Evolutionary conservation across 2,113 vertebrate species (phyloP).

Genomic region (Alectura lathami): DNA sequence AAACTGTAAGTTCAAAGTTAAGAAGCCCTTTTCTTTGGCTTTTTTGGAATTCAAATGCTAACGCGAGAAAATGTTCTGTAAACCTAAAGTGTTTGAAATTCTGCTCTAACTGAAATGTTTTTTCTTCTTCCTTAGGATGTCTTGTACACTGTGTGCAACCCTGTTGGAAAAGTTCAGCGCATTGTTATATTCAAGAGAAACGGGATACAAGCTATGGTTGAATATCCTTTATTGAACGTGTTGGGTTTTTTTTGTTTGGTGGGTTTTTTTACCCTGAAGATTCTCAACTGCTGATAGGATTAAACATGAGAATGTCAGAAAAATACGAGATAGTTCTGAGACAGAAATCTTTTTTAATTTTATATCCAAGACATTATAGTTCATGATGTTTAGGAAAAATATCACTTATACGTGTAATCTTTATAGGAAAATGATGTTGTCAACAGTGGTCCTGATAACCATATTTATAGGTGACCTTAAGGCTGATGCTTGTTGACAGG

Average conservation of each 20-base stretch:
- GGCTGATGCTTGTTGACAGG: background rate
- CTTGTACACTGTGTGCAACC: constrained; percentile 92
- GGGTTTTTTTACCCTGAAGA: background rate
- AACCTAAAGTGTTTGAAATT: background rate
- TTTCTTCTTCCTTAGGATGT: constrained; percentile 82
- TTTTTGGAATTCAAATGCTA: background rate
- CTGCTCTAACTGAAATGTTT: background rate
- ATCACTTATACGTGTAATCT: background rate
- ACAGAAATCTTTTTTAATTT: background rate
- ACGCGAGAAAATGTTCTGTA: background rate
- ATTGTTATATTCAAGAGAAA: constrained; percentile 98
- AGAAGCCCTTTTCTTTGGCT: background rate
- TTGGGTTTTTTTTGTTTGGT: background rate
- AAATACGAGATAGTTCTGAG: background rate
- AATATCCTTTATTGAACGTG: constrained; percentile 89
- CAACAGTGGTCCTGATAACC: background rate
- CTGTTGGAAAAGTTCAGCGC: constrained; percentile 88
- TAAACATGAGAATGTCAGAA: background rate
- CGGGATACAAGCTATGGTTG: constrained; percentile 97
- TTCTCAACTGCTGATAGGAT: background rate
- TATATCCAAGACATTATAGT: background rate
- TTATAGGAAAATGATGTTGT: background rate
- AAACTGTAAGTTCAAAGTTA: background rate
- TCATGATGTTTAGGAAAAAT: background rate
- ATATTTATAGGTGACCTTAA: background rate